Conservation (phyloP, 2,888 invertebrate species). For the Stenotaenia linearis region DNA sequence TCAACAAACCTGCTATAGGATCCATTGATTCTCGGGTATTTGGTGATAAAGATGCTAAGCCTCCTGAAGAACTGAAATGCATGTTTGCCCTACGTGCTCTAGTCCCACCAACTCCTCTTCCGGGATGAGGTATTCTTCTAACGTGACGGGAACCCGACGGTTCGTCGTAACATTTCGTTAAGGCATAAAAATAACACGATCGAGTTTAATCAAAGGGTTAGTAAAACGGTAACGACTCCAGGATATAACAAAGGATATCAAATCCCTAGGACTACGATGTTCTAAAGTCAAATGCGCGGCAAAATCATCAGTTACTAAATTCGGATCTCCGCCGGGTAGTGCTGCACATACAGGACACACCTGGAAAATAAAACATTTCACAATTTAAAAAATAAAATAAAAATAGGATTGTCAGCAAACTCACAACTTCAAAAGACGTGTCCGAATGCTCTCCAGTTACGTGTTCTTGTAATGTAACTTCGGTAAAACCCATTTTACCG, state of each 20-base stretch:
- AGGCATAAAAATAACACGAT: neutral
- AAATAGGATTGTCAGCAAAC: too few species aligned
- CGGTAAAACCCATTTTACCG: slow-evolving; percentile 92
- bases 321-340: slow-evolving; percentile 92
- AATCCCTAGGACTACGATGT: slow-evolving; percentile 72
- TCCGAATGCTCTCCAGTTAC: slow-evolving; percentile 69
- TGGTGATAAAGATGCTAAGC: slow-evolving; percentile 77
- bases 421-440: slow-evolving; percentile 79
- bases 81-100: slow-evolving; percentile 84
- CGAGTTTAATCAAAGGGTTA: slow-evolving; percentile 17
- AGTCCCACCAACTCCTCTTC: slow-evolving; percentile 63
- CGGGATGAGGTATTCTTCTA: slow-evolving; percentile 72
- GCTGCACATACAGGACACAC: slow-evolving; percentile 97
- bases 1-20: slow-evolving; percentile 75
- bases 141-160: slow-evolving; percentile 65
- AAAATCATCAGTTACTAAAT: slow-evolving; percentile 96
- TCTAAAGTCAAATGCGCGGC: slow-evolving; percentile 91
- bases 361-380: slow-evolving; percentile 52
- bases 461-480: slow-evolving; percentile 67
- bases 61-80: slow-evolving; percentile 86
- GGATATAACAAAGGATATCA: slow-evolving; percentile 66
- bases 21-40: slow-evolving; percentile 90
- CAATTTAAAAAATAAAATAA: too few species aligned
- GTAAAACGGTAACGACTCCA: slow-evolving; percentile 20
- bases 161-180: slow-evolving; percentile 62